Conservation (phyloP, 2,888 invertebrate species). For the Periphyllus acericola region DNA sequence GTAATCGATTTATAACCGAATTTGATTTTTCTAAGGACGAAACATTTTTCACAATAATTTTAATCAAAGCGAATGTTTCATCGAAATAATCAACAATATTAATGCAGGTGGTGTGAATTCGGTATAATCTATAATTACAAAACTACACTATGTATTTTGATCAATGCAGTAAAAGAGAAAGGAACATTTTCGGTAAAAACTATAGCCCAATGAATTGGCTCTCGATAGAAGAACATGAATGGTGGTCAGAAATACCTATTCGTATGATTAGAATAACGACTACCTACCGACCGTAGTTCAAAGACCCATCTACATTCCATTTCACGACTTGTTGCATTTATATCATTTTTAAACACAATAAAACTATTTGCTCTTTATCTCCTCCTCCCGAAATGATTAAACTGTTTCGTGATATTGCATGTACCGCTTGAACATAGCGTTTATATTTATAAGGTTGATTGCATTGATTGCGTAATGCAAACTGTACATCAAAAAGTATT, state of each 20-base stretch:
- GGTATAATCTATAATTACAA: neutral
- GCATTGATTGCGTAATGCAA: neutral
- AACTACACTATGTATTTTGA: neutral
- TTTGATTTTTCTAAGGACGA: neutral
- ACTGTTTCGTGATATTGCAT: conserved; percentile 6
- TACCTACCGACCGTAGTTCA: conserved; percentile 19
- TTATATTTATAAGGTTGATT: neutral
- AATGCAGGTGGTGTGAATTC: neutral
- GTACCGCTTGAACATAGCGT: neutral
- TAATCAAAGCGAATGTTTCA: neutral
- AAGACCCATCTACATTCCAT: conserved; percentile 31
- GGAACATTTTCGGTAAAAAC: conserved; percentile 40
- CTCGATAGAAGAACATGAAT: conserved; percentile 34
- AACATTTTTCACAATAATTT: neutral
- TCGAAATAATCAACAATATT: conserved; percentile 10
- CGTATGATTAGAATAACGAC: conserved; percentile 46
- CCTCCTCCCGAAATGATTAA: conserved; percentile 16
- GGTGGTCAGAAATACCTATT: neutral
- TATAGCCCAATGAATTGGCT: conserved; percentile 18
- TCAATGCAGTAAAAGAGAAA: conserved; percentile 38
- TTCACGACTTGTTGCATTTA: conserved; percentile 43
- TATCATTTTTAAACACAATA: conserved; percentile 24
- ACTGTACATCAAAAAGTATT: neutral
- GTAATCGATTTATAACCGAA: no score
- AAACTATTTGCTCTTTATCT: conserved; percentile 34